These are phyloP conservation scores for Drosophila eohydei DNA, from an alignment of 2,888 invertebrate genomes.

Conservation along the genomic window DNA sequence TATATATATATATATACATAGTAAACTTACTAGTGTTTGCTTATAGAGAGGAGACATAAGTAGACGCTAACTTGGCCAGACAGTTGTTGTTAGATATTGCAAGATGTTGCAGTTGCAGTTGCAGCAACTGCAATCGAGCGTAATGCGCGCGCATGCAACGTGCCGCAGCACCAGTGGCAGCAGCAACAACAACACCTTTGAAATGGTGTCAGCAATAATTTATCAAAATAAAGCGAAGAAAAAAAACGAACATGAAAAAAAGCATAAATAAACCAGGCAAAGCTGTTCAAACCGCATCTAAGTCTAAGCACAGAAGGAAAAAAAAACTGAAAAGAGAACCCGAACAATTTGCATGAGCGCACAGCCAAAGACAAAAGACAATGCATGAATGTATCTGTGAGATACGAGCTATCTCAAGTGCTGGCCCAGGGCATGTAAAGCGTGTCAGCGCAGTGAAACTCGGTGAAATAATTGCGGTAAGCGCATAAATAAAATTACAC, in stretches of 20 bases:
- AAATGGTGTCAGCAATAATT: conserved; percentile 73
- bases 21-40: not conserved
- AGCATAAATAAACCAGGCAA: conserved; percentile 65
- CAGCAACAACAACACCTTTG: conserved; percentile 54
- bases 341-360: conserved; percentile 62
- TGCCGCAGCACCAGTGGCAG: conserved; percentile 44
- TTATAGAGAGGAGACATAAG: conserved; percentile 35
- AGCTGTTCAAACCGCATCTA: conserved; percentile 65
- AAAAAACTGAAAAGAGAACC: conserved; percentile 48
- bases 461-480: conserved; percentile 76
- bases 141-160: conserved; percentile 74
- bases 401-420: conserved; percentile 56
- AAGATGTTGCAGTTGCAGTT: conserved; percentile 62
- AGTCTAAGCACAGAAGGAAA: conserved; percentile 37
- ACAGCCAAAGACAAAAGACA: conserved; percentile 59
- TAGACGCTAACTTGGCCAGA: conserved; percentile 44
- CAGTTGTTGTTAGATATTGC: conserved; percentile 62
- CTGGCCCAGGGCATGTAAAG: conserved; percentile 70
- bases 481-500: conserved; percentile 64
- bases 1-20: not conserved
- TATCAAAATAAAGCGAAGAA: conserved; percentile 50
- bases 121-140: conserved; percentile 73
- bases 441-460: conserved; percentile 81
- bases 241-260: conserved; percentile 40
- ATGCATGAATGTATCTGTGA: conserved; percentile 53